Conservation (phyloP, 92 coral and sea anemone species). For the Porites rus region DNA sequence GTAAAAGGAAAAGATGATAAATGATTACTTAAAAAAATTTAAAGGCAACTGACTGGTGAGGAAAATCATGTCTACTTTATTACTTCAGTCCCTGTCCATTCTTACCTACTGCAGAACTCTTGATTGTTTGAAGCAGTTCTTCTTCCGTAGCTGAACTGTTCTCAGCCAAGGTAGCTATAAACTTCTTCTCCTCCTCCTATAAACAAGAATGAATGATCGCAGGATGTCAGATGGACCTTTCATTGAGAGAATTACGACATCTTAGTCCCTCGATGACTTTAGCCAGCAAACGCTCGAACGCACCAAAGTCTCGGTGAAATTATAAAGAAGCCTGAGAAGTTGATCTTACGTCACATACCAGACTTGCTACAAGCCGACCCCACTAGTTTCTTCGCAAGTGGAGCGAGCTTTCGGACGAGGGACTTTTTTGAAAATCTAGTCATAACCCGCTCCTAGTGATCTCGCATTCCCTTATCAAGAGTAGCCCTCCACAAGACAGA, state of each 20-base stretch:
- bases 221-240: background rate
- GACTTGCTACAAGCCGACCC: no score
- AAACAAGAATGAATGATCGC: slow-evolving; percentile 3
- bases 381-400: no score
- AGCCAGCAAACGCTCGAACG: background rate
- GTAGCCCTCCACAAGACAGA: no score
- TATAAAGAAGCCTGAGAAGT: background rate
- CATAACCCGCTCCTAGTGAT: no score
- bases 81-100: background rate
- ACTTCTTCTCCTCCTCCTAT: slow-evolving; percentile 88
- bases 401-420: no score
- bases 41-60: no score
- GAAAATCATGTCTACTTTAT: no score
- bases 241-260: no score
- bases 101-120: slow-evolving; percentile 86
- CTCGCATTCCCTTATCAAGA: no score
- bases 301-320: background rate
- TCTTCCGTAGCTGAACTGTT: slow-evolving; percentile 90
- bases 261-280: background rate
- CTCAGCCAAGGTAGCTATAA: slow-evolving; percentile 85
- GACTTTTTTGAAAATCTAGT: no score
- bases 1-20: background rate
- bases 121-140: slow-evolving; percentile 84
- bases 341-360: no score
- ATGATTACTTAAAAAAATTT: background rate